Evolutionary conservation across 2,888 invertebrate species (phyloP).

Genomic region (Ernsta delagoae): DNA sequence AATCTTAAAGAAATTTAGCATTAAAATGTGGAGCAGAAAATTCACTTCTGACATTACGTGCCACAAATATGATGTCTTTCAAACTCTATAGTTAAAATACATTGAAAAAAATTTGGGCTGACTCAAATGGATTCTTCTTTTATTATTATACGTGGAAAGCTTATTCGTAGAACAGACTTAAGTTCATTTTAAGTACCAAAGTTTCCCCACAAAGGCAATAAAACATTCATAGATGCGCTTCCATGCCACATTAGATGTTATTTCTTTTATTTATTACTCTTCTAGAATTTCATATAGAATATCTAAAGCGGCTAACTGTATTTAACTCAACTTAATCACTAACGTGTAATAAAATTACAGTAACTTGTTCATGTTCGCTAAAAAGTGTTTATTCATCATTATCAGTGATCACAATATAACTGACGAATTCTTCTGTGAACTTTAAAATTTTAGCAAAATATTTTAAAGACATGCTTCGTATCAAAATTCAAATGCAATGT

Average conservation of each 20-base stretch:
- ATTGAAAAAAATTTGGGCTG: neutral
- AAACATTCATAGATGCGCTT: neutral
- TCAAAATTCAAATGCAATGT: constrained; percentile 7
- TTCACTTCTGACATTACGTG: too few relatives aligned
- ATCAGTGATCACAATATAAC: too few relatives aligned
- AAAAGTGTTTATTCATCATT: too few relatives aligned
- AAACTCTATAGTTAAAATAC: neutral
- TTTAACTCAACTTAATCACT: too few relatives aligned
- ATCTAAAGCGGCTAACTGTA: too few relatives aligned
- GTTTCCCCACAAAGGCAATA: neutral
- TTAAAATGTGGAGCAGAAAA: neutral
- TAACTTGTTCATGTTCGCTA: too few relatives aligned
- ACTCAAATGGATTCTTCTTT: neutral
- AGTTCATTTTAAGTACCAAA: neutral
- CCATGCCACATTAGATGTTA: neutral
- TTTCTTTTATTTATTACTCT: constrained; percentile 4
- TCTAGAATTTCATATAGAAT: too few relatives aligned
- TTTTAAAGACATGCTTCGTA: constrained; percentile 1
- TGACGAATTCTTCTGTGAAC: too few relatives aligned
- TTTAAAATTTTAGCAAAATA: too few relatives aligned
- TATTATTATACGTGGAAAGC: neutral
- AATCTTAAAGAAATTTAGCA: too few relatives aligned
- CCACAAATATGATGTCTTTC: too few relatives aligned
- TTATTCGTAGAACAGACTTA: neutral
- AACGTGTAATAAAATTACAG: too few relatives aligned